Percentiles rank a stretch among this genome's conserved stretches.
Conservation (phyloP, 2,888 invertebrate genomes). For the Lutraria lutraria region DNA sequence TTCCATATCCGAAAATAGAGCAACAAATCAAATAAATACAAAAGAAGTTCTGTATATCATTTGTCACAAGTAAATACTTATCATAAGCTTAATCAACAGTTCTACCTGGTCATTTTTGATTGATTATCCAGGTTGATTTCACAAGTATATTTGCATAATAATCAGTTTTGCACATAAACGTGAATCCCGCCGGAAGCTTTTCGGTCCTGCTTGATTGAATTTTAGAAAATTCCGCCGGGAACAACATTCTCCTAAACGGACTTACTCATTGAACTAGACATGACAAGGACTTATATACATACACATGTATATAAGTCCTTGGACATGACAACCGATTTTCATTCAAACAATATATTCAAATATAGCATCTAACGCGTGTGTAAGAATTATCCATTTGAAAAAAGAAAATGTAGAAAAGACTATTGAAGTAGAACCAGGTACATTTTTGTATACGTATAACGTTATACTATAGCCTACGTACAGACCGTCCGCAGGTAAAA, state of each 20-base stretch:
- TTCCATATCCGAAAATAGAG: background rate
- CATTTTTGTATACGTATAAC: too few relatives aligned
- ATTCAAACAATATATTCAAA: too few relatives aligned
- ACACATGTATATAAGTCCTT: too few relatives aligned
- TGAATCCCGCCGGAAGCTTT: conserved; percentile 39
- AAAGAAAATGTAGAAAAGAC: too few relatives aligned
- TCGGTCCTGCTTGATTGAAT: background rate
- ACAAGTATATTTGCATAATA: background rate
- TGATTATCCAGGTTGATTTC: conserved; percentile 21
- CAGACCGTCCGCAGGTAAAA: too few relatives aligned
- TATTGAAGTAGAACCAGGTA: too few relatives aligned
- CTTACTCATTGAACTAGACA: too few relatives aligned
- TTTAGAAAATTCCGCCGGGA: background rate
- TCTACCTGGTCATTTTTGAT: conserved; percentile 35
- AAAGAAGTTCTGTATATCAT: background rate
- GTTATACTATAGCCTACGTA: too few relatives aligned
- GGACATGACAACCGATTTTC: too few relatives aligned
- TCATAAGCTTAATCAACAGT: background rate
- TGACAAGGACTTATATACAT: too few relatives aligned
- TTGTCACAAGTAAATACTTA: background rate
- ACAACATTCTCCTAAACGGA: background rate
- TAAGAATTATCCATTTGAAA: too few relatives aligned
- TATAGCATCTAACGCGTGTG: too few relatives aligned
- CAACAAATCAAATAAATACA: background rate
- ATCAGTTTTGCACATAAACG: conserved; percentile 5